Evolutionary conservation across 2,113 vertebrate species (phyloP).

Genomic region (Centropristis striata): DNA sequence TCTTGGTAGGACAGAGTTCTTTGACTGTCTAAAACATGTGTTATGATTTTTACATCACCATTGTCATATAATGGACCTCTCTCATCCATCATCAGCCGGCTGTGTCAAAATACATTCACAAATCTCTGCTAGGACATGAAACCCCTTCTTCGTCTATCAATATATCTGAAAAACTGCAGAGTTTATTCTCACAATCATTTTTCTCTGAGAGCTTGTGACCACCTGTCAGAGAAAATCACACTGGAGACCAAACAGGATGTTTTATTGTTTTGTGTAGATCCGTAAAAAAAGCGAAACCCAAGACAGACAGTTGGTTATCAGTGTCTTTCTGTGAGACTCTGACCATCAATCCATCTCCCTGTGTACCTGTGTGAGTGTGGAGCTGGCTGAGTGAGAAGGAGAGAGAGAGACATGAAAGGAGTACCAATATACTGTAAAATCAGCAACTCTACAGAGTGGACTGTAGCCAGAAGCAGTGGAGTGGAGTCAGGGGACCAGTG

Average conservation of each 20-base stretch:
- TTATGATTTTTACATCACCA: slow-evolving; percentile 22
- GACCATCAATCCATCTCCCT: slow-evolving; percentile 42
- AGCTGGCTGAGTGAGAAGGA: background rate
- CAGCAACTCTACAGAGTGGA: slow-evolving; percentile 23
- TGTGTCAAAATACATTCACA: slow-evolving; percentile 23
- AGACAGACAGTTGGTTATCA: slow-evolving; percentile 33
- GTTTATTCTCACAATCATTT: slow-evolving; percentile 52
- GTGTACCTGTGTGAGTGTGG: slow-evolving; percentile 24
- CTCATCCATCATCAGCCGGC: slow-evolving; percentile 11
- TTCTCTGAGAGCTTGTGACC: slow-evolving; percentile 36
- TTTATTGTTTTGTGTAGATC: slow-evolving; percentile 31
- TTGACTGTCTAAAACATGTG: too few species aligned
- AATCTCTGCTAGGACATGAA: background rate
- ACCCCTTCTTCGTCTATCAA: slow-evolving; percentile 40
- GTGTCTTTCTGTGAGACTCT: slow-evolving; percentile 10
- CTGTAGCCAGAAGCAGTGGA: slow-evolving; percentile 26
- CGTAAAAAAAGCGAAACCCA: slow-evolving; percentile 31
- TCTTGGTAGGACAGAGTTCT: slow-evolving; percentile 12
- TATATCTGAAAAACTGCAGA: slow-evolving; percentile 46
- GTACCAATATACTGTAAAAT: slow-evolving; percentile 1
- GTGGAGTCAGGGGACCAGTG: slow-evolving; percentile 28
- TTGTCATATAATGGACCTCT: slow-evolving; percentile 11
- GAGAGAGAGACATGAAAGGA: slow-evolving; percentile 9
- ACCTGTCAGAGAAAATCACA: slow-evolving; percentile 41
- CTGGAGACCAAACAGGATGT: slow-evolving; percentile 30